A percentile compares a stretch with the other conserved stretches of the same genome.
Conservation (phyloP, 37 sponge, comb jelly and placozoan species). For the Ephydatia muelleri region DNA sequence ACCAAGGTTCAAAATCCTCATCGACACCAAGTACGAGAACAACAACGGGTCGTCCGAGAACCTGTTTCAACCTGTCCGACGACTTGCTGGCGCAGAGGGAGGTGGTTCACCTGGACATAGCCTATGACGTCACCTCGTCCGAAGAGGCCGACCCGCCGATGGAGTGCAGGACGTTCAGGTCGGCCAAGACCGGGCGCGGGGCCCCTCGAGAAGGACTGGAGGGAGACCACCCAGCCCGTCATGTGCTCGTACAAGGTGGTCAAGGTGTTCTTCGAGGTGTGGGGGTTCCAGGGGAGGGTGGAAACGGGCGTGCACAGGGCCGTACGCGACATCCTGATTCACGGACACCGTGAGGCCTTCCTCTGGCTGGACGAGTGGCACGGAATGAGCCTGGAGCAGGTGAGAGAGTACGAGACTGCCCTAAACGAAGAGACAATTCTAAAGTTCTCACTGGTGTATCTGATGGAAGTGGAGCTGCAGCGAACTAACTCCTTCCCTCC, state of each 20-base stretch:
- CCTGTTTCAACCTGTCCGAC: conserved; percentile 29
- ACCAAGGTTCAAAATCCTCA: conserved; percentile 57
- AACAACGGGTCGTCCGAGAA: conserved; percentile 70
- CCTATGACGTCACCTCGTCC: conserved; percentile 43
- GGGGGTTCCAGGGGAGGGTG: conserved; percentile 73
- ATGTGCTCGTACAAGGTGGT: conserved; percentile 88
- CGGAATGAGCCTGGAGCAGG: conserved; percentile 74
- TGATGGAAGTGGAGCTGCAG: not conserved
- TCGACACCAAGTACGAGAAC: conserved; percentile 69
- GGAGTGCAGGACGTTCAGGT: conserved; percentile 70
- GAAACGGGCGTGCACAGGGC: conserved; percentile 68
- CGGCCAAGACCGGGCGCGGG: conserved; percentile 79
- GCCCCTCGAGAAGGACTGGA: conserved; percentile 65
- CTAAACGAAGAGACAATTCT: conserved; percentile 63
- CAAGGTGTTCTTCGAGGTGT: conserved; percentile 73
- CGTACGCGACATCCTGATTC: conserved; percentile 62
- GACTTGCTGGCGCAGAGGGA: conserved; percentile 60
- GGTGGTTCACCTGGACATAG: conserved; percentile 70
- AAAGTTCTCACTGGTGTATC: conserved; percentile 29
- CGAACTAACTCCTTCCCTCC: not conserved
- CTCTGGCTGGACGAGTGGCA: conserved; percentile 84
- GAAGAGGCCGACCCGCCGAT: conserved; percentile 32
- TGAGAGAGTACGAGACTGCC: conserved; percentile 51
- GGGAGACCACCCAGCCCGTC: conserved; percentile 52
- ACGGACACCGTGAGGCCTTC: conserved; percentile 80